Percentiles rank a stretch among this genome's conserved stretches.
phyloP scores from a whole-genome alignment of 2,797 vertebrate genomes.

The Aldrovandia affinis region DNA sequence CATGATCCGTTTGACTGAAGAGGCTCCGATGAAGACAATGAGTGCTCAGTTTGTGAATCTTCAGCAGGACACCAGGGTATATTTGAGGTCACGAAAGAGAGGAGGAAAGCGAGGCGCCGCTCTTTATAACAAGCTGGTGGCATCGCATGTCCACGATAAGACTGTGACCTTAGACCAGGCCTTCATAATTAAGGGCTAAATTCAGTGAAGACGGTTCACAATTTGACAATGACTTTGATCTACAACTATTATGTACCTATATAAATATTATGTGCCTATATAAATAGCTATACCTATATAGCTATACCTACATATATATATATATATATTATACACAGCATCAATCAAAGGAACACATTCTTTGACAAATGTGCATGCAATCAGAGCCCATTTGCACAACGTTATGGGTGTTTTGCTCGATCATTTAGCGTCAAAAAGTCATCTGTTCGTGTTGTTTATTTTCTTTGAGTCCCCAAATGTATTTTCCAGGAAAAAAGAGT shows the following conservation, averaged over 20 bases:
- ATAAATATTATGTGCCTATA: too few species aligned
- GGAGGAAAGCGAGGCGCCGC: background rate
- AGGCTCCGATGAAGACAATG: background rate
- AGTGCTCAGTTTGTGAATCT: background rate
- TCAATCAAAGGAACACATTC: background rate
- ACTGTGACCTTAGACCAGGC: background rate
- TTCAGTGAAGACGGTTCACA: background rate
- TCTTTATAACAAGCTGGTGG: background rate
- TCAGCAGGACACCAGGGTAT: background rate
- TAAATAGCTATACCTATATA: too few species aligned
- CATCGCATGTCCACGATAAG: background rate
- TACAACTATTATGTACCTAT: too few species aligned
- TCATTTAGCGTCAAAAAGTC: background rate
- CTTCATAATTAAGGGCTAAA: background rate
- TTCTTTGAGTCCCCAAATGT: background rate
- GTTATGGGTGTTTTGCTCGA: background rate
- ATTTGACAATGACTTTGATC: too few species aligned
- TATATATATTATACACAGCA: too few species aligned
- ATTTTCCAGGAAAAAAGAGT: background rate
- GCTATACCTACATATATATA: too few species aligned
- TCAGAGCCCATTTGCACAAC: background rate
- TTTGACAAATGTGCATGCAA: background rate
- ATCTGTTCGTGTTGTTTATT: constrained; percentile 22
- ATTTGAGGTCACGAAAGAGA: background rate
- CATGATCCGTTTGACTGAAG: background rate